Evolutionary conservation across 2,888 invertebrate genomes (phyloP).

Genomic region (Trissolcus brochymenae): DNA sequence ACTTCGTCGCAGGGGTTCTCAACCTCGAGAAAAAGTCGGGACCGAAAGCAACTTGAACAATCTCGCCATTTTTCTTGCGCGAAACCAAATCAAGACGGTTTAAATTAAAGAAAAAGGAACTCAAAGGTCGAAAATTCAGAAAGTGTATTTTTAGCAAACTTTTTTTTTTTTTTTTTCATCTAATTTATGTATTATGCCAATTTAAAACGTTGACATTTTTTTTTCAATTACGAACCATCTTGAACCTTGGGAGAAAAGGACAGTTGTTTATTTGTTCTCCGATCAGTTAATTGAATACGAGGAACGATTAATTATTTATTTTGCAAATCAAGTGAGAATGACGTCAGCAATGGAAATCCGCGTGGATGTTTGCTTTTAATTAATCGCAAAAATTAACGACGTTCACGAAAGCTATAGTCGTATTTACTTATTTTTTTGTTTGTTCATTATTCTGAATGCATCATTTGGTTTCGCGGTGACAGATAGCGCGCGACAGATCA

Average conservation of each 20-base stretch:
- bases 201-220: too few species aligned
- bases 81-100: not conserved
- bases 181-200: too few species aligned
- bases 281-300: conserved; percentile 1
- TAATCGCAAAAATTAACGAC: conserved; percentile 24
- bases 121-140: too few species aligned
- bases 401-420: conserved; percentile 1
- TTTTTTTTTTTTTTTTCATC: too few species aligned
- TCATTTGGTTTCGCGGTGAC: conserved; percentile 31
- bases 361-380: conserved; percentile 8
- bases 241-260: too few species aligned
- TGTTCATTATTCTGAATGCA: conserved; percentile 20
- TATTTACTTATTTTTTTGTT: not conserved
- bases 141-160: too few species aligned
- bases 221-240: too few species aligned
- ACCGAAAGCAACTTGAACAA: too few species aligned
- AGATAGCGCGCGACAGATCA: conserved; percentile 31
- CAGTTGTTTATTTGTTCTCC: too few species aligned
- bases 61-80: not conserved
- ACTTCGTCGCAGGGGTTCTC: conserved; percentile 57
- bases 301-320: conserved; percentile 19
- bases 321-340: conserved; percentile 18
- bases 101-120: too few species aligned
- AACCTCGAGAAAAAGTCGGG: conserved; percentile 21
- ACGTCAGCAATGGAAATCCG: conserved; percentile 8